Base-by-base conservation (phyloP, 1,140 invertebrate species). In the Leptinotarsa texana region DNA sequence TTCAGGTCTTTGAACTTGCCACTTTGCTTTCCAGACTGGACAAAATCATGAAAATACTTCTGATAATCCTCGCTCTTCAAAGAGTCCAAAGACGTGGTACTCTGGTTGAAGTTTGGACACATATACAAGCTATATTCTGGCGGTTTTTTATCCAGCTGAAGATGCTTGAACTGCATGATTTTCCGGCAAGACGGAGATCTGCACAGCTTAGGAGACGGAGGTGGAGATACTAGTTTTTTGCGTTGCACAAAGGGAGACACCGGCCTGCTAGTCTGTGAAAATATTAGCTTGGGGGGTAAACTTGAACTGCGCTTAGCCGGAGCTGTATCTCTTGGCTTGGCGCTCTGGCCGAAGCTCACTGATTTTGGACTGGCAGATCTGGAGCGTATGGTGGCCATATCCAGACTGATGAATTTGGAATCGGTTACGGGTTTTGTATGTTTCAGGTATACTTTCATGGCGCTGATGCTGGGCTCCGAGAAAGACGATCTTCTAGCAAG, bases 1-100 rank as follows among this genome's bases (percentile, higher is more conserved):
- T 94, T 92, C 6, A 98, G 86, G 75, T 96, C 94, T 74, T 92
- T 91, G 85, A 98, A 98, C 68, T 93, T 90, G 73, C 93, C 91
- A 1, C 93, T 95, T 82, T 91, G 92, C 63, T 89, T 89, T 78
- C 90, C 90, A 1, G 90, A 90, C 82, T 95, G 92, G 74, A 93
- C 84, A 74, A 93, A 85, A 76, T 94, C 93, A 3, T 90, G 81
- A 49, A 94, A 88, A 78, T 94, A 94, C 71, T 89, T 88, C 76
- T 91, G 90, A 81, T 93, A 93, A 70, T 93, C 87, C 4, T 86
- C 88, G 15, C 75, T 78, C 48, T 75, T 74, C 11, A 75, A 76
- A 1, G 80, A 81, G 67, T 81, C 79, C 15, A 82, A 63, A 3
- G 81, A 82, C 22, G 79, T 82, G 13, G 74, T 78, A 63, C 80